A percentile compares a stretch with the other conserved stretches of the same genome.
Evolutionary conservation across 1,140 invertebrate genomes (phyloP).

Genomic region (Tetranychus cinnabarinus): DNA sequence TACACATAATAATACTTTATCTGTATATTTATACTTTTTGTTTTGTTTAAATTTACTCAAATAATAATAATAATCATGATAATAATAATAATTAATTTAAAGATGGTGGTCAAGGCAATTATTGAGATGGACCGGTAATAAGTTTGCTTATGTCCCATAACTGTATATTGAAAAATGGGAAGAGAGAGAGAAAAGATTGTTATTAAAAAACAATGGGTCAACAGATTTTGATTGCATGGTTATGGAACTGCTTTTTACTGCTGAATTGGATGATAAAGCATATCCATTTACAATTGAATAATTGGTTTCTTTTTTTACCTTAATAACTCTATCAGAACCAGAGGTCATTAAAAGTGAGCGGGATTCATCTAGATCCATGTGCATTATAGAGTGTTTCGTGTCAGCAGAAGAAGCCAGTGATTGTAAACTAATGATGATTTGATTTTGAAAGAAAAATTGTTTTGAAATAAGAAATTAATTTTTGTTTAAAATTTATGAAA

Average conservation of each 20-base stretch:
- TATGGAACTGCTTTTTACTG: too few relatives aligned
- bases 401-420: constrained; percentile 85
- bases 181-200: neutral
- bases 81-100: too few relatives aligned
- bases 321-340: constrained; percentile 77
- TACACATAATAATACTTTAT: too few relatives aligned
- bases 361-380: constrained; percentile 68
- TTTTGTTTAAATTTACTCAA: too few relatives aligned
- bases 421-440: constrained; percentile 34
- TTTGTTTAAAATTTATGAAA: too few relatives aligned
- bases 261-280: too few relatives aligned
- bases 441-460: constrained; percentile 14
- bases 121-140: neutral
- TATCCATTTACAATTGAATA: too few relatives aligned
- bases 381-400: constrained; percentile 66
- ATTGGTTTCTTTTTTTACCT: constrained; percentile 18
- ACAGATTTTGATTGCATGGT: too few relatives aligned
- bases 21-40: too few relatives aligned
- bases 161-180: constrained; percentile 9
- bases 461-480: neutral
- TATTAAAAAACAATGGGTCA: too few relatives aligned
- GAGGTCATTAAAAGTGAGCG: constrained; percentile 63
- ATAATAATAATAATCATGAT: too few relatives aligned
- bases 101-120: neutral
- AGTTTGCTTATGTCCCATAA: constrained; percentile 23